A percentile compares a stretch with the other conserved stretches of the same genome.
phyloP scores from a whole-genome alignment of 2,888 invertebrate genomes.

The Calameuta pallipes region DNA sequence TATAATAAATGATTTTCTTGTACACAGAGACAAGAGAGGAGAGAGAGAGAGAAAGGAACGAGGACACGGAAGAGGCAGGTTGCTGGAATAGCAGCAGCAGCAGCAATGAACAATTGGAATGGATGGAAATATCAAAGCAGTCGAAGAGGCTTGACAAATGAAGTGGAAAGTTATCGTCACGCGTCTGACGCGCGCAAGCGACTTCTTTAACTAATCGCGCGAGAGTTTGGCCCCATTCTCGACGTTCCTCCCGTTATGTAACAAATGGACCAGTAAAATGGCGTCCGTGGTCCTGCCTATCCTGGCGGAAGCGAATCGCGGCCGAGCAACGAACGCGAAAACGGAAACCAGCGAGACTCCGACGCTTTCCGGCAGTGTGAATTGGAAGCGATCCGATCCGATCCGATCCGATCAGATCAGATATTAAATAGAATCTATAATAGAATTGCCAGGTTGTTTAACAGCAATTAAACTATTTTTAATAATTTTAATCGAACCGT shows the following conservation, averaged over 20 bases:
- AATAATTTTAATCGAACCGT: constrained; percentile 13
- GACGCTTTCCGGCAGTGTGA: background rate
- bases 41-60: background rate
- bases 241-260: background rate
- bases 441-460: background rate
- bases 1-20: constrained; percentile 8
- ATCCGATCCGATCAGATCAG: background rate
- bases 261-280: background rate
- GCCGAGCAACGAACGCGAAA: background rate
- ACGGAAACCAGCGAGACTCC: background rate
- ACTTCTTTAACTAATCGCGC: constrained; percentile 46
- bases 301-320: background rate
- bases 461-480: background rate
- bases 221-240: constrained; percentile 51
- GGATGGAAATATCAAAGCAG: background rate
- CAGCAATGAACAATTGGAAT: background rate
- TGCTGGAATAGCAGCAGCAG: background rate
- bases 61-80: background rate
- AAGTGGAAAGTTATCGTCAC: constrained; percentile 41
- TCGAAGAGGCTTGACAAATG: constrained; percentile 37
- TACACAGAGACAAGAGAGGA: background rate
- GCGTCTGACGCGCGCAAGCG: constrained; percentile 48
- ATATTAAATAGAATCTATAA: background rate
- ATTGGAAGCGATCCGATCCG: background rate
- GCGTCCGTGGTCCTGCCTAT: background rate